phyloP scores from a whole-genome alignment of 2,113 vertebrate genomes.

The Urocynchramus pylzowi region DNA sequence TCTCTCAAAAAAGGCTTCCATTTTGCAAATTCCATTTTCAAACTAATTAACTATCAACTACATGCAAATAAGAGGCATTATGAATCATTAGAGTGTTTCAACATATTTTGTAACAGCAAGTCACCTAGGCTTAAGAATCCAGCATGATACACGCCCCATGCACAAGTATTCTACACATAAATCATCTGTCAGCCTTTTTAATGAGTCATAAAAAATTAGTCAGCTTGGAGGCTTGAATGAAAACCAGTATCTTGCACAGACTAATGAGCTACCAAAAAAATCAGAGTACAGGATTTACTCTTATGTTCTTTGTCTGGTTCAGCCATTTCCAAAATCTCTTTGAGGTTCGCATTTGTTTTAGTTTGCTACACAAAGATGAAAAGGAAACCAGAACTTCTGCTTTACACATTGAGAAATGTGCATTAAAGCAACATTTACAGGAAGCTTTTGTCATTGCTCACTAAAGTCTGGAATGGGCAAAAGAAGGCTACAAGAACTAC shows the following conservation, averaged over 20 bases:
- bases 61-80: neutral
- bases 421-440: slow-evolving; percentile 37
- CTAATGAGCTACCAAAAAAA: neutral
- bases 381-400: slow-evolving; percentile 37
- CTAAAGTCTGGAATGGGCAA: slow-evolving; percentile 23
- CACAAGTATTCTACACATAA: neutral
- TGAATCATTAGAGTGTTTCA: neutral
- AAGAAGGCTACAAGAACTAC: neutral
- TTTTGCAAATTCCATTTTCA: neutral
- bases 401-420: slow-evolving; percentile 4
- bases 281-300: neutral
- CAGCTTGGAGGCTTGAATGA: neutral
- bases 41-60: neutral
- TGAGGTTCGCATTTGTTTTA: neutral
- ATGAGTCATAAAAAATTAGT: neutral
- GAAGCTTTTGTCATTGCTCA: slow-evolving; percentile 16
- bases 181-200: neutral
- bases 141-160: neutral
- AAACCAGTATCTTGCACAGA: neutral
- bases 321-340: neutral
- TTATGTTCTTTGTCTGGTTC: neutral
- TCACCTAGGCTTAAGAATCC: neutral
- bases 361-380: neutral
- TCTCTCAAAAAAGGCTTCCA: neutral
- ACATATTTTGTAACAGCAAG: neutral